Conservation (phyloP, 1,140 invertebrate species). For the Heliconius nattereri region DNA sequence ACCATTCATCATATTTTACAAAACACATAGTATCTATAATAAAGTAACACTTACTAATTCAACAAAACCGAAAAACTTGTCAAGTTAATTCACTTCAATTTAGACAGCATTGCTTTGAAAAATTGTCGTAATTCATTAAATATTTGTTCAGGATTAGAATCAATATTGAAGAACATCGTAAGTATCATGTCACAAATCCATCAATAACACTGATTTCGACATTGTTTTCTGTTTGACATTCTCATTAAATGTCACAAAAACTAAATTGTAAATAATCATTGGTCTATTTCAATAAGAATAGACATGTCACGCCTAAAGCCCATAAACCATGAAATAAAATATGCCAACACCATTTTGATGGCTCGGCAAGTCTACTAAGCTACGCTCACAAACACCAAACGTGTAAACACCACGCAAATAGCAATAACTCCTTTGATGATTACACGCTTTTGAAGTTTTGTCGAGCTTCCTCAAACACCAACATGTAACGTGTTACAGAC, state of each 20-base stretch:
- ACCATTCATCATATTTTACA: conserved; percentile 55
- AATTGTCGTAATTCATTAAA: not conserved
- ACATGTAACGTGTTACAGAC: too few relatives aligned
- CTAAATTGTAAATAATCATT: not conserved
- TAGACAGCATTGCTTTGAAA: not conserved
- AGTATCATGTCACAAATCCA: not conserved
- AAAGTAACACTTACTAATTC: not conserved
- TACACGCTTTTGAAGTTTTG: too few relatives aligned
- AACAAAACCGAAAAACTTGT: not conserved
- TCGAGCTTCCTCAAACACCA: too few relatives aligned
- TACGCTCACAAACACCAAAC: too few relatives aligned
- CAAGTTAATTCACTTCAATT: not conserved
- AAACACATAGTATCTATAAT: not conserved
- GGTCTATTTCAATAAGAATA: not conserved
- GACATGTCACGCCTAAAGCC: not conserved
- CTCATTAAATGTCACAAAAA: not conserved
- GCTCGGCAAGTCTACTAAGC: too few relatives aligned
- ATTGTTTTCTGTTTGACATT: conserved; percentile 19
- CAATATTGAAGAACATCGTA: not conserved
- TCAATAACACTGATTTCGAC: conserved; percentile 16
- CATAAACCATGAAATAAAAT: not conserved
- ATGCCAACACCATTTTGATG: too few relatives aligned
- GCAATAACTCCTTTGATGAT: too few relatives aligned
- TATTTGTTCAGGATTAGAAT: not conserved
- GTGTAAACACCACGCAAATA: too few relatives aligned